phyloP scores from a whole-genome alignment of 2,888 invertebrate genomes.

The Lacanobia oleracea region DNA sequence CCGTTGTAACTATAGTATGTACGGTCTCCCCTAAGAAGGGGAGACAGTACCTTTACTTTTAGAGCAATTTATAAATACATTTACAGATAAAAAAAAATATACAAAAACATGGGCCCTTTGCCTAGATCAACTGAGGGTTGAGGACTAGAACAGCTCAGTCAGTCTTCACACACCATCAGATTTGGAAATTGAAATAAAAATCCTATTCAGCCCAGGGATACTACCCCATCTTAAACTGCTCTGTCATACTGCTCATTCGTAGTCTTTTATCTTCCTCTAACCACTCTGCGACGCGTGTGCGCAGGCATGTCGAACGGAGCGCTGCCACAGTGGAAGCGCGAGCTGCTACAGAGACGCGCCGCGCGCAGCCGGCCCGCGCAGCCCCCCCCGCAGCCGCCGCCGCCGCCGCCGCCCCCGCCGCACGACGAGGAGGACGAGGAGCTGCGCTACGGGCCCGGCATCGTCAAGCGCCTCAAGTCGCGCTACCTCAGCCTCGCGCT shows the following conservation, averaged over 20 bases:
- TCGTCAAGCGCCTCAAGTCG: conserved; percentile 96
- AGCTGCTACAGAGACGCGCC: conserved; percentile 94
- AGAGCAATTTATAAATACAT: neutral
- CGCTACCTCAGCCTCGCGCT: conserved; percentile 96
- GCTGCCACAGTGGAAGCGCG: conserved; percentile 96
- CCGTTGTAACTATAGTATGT: neutral
- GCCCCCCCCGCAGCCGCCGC: conserved; percentile 71
- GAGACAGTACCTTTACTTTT: neutral
- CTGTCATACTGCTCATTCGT: neutral
- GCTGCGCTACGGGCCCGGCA: conserved; percentile 97
- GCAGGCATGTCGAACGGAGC: conserved; percentile 86
- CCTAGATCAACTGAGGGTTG: neutral
- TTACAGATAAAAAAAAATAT: no score
- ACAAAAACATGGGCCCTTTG: neutral
- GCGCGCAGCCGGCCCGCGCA: conserved; percentile 79
- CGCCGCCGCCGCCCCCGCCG: conserved; percentile 77
- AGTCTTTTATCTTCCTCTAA: conserved; percentile 5
- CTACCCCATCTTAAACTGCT: neutral
- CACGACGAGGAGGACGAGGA: conserved; percentile 91
- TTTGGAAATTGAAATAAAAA: neutral
- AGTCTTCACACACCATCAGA: no score
- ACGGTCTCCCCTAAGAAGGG: no score
- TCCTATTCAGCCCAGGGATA: neutral
- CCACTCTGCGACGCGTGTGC: conserved; percentile 6
- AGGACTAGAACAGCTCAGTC: neutral